phyloP scores from a whole-genome alignment of 2,888 invertebrate genomes.

The Andrena bucephala region DNA sequence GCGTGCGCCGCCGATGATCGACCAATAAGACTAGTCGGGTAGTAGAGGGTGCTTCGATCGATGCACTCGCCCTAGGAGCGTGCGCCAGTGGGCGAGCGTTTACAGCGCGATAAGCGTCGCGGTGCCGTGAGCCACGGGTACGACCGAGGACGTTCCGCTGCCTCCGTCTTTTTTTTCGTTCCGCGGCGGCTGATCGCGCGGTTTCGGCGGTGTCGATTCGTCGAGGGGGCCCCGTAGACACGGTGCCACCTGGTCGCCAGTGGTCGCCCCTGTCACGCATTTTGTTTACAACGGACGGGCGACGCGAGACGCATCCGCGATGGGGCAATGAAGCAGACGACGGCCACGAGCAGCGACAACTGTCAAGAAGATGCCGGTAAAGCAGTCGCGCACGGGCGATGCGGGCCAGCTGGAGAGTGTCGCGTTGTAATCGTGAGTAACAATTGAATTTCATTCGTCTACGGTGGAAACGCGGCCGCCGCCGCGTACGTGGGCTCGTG shows the following conservation, averaged over 20 bases:
- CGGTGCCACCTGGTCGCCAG: not conserved
- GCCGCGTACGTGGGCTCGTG: not conserved
- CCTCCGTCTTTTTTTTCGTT: slow-evolving; percentile 15
- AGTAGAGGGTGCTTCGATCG: slow-evolving; percentile 74
- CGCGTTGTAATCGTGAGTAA: slow-evolving; percentile 64
- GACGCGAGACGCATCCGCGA: slow-evolving; percentile 33
- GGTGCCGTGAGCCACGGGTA: slow-evolving; percentile 34
- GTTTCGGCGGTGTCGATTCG: not conserved
- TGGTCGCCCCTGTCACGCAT: slow-evolving; percentile 6
- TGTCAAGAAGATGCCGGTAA: slow-evolving; percentile 65
- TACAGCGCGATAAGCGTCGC: slow-evolving; percentile 61
- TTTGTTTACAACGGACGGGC: slow-evolving; percentile 19
- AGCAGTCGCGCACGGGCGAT: slow-evolving; percentile 50
- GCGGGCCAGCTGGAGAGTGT: slow-evolving; percentile 47
- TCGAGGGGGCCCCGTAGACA: not conserved
- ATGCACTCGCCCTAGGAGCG: slow-evolving; percentile 62
- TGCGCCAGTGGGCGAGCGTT: slow-evolving; percentile 62
- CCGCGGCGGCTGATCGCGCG: slow-evolving; percentile 15
- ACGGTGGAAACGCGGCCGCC: not conserved
- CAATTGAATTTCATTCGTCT: not conserved
- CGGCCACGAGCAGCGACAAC: slow-evolving; percentile 31
- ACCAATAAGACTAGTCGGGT: slow-evolving; percentile 61
- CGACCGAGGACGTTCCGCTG: slow-evolving; percentile 32
- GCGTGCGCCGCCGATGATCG: slow-evolving; percentile 36
- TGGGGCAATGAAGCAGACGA: slow-evolving; percentile 50